These are phyloP conservation scores for Trissoscelio sp. DNA, from an alignment of 2,888 invertebrate species.

Conservation along the genomic window DNA sequence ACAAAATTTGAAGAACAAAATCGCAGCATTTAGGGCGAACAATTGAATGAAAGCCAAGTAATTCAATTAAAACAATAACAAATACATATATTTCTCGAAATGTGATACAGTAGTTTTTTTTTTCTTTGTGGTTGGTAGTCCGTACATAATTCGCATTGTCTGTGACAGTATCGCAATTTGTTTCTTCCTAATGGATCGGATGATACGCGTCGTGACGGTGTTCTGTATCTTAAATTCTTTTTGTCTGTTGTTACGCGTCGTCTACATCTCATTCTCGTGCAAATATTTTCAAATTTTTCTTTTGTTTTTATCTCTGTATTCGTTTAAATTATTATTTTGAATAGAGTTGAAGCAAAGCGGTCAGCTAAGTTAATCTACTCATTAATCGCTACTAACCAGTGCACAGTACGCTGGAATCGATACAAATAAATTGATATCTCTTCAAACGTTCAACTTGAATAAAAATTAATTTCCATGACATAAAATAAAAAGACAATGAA, in stretches of 20 bases:
- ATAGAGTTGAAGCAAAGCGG: slow-evolving; percentile 70
- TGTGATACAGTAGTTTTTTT: slow-evolving; percentile 82
- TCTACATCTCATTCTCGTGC: slow-evolving; percentile 65
- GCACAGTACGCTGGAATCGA: slow-evolving; percentile 69
- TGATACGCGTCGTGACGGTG: slow-evolving; percentile 69
- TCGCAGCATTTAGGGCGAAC: not conserved
- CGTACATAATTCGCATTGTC: slow-evolving; percentile 73
- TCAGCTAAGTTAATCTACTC: slow-evolving; percentile 69
- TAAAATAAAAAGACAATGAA: slow-evolving; percentile 43
- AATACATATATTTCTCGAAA: slow-evolving; percentile 84
- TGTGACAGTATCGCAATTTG: slow-evolving; percentile 67
- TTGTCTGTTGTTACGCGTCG: slow-evolving; percentile 56
- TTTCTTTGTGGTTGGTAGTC: slow-evolving; percentile 78
- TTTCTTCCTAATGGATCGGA: slow-evolving; percentile 69
- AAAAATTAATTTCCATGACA: slow-evolving; percentile 39
- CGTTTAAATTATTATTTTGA: slow-evolving; percentile 61
- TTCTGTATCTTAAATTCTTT: slow-evolving; percentile 64
- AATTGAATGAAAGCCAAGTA: slow-evolving; percentile 61
- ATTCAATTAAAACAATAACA: slow-evolving; percentile 84
- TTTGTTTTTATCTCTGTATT: slow-evolving; percentile 14
- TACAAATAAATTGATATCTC: slow-evolving; percentile 35
- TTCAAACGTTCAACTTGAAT: slow-evolving; percentile 30
- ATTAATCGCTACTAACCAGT: slow-evolving; percentile 70
- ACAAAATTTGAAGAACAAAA: not conserved
- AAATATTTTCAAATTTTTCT: slow-evolving; percentile 31